phyloP scores from a whole-genome alignment of 2,113 vertebrate species.

The Myrmecobius fasciatus region DNA sequence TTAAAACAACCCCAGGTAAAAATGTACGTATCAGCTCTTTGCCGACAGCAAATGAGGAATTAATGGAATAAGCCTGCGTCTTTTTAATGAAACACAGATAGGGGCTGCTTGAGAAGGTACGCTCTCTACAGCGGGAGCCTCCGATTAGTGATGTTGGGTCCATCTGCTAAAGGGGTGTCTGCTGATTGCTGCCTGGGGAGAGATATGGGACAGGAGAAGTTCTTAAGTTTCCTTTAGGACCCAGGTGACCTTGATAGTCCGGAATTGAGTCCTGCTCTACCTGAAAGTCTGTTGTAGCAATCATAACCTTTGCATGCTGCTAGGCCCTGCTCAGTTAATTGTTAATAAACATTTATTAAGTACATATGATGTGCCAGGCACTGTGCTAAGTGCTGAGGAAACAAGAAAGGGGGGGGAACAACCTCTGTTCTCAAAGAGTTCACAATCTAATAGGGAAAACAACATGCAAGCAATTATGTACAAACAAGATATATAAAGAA shows the following conservation, averaged over 20 bases:
- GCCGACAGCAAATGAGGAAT: conserved; percentile 80
- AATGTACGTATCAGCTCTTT: conserved; percentile 83
- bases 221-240: neutral
- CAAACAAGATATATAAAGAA: neutral
- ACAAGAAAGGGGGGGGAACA: neutral
- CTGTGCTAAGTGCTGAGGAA: neutral
- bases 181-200: neutral
- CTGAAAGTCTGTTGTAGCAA: neutral
- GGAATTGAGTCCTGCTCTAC: neutral
- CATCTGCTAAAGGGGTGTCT: conserved; percentile 66
- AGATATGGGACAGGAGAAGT: neutral
- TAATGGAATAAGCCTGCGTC: conserved; percentile 81
- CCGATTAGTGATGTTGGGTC: neutral
- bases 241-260: neutral
- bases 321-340: neutral
- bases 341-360: neutral
- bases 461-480: neutral
- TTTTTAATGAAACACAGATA: conserved; percentile 70
- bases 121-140: conserved; percentile 6
- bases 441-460: neutral
- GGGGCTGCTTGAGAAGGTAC: conserved; percentile 67
- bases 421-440: neutral
- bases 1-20: conserved; percentile 85
- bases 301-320: neutral
- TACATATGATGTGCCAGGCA: neutral